phyloP scores from a whole-genome alignment of 2,888 invertebrate species.

The Dasysyrphus tricinctus region DNA sequence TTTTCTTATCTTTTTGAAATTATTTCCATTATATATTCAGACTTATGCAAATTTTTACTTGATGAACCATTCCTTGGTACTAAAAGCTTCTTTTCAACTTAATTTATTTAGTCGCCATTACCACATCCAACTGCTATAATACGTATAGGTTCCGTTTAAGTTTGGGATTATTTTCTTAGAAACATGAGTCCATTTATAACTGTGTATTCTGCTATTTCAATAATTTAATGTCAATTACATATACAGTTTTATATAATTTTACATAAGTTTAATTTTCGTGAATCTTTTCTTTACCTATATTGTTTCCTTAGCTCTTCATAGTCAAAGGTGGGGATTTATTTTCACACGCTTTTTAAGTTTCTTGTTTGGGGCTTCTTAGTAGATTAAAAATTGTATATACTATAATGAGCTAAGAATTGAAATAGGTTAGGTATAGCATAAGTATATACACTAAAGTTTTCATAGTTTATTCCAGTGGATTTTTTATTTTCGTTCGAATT shows the following conservation, averaged over 20 bases:
- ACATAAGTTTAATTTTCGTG: no score
- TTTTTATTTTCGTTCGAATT: no score
- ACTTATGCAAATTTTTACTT: constrained; percentile 68
- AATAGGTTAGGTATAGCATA: no score
- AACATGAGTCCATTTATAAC: neutral
- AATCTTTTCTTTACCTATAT: no score
- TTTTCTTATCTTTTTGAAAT: constrained; percentile 62
- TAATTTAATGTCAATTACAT: neutral
- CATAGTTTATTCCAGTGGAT: no score
- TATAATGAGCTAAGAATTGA: no score
- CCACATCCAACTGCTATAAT: neutral
- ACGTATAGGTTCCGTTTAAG: neutral
- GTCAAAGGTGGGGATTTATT: no score
- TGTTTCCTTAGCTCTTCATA: no score
- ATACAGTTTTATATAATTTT: neutral
- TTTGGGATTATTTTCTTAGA: neutral
- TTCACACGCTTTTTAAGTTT: no score
- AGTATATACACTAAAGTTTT: no score
- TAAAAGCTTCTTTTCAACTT: constrained; percentile 60
- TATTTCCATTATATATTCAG: constrained; percentile 72
- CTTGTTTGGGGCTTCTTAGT: no score
- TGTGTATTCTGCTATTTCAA: neutral
- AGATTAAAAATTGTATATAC: no score
- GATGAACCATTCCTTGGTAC: constrained; percentile 67
- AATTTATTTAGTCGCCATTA: constrained; percentile 63